Conservation (phyloP, 2,888 invertebrate species). For the Zaprionus obscuricornis region DNA sequence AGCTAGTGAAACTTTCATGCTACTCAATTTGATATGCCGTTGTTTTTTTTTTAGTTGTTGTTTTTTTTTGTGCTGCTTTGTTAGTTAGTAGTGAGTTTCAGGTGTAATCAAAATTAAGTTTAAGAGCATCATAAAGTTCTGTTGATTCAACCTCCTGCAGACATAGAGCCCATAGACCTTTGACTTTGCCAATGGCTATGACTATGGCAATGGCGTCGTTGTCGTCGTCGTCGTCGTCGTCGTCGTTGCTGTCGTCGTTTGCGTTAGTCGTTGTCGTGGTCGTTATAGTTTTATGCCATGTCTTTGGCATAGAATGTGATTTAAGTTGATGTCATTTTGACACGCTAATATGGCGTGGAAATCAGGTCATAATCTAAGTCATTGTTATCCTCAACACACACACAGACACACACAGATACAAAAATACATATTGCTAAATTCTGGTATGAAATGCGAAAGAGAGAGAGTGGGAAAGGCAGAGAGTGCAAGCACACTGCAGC, state of each 20-base stretch:
- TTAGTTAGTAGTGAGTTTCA: constrained; percentile 7
- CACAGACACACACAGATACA: background rate
- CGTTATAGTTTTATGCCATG: constrained; percentile 56
- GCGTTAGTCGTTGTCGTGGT: constrained; percentile 40
- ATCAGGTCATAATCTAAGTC: constrained; percentile 50
- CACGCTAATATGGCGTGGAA: constrained; percentile 64
- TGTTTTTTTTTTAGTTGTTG: too few relatives aligned
- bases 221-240: too few relatives aligned
- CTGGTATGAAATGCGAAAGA: too few relatives aligned
- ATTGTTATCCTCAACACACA: constrained; percentile 7
- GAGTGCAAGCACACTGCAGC: constrained; percentile 16
- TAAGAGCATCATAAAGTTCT: constrained; percentile 12
- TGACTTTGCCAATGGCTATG: constrained; percentile 22
- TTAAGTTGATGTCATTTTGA: constrained; percentile 67
- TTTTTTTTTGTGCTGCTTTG: constrained; percentile 5
- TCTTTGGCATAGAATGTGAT: constrained; percentile 63
- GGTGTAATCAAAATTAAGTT: constrained; percentile 23
- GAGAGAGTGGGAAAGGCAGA: too few relatives aligned
- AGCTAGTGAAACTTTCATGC: too few relatives aligned
- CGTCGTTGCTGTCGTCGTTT: constrained; percentile 28
- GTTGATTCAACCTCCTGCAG: constrained; percentile 3
- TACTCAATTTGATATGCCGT: too few relatives aligned
- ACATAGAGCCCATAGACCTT: constrained; percentile 30
- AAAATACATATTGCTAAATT: constrained; percentile 41
- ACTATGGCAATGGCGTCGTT: constrained; percentile 11